Percentiles rank a stretch among this genome's conserved stretches.
Evolutionary conservation across 2,888 invertebrate species (phyloP).

Genomic region (Tipula helvola): DNA sequence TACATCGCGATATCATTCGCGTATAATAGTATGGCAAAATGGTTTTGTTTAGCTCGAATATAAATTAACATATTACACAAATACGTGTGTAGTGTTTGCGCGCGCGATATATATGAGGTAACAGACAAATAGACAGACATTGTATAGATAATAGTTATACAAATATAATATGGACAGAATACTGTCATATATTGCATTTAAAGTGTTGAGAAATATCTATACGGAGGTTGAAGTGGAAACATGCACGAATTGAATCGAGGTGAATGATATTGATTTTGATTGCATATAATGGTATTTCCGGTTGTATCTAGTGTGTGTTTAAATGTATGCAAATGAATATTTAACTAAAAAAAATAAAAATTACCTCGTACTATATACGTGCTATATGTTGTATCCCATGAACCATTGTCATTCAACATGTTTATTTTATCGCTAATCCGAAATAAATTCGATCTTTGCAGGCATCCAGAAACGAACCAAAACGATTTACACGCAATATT

Average conservation of each 20-base stretch:
- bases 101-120: not conserved
- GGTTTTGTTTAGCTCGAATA: not conserved
- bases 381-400: not conserved
- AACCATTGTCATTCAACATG: not conserved
- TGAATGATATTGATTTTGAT: not conserved
- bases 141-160: not conserved
- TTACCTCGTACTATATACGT: not conserved
- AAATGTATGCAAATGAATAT: not conserved
- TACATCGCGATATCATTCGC: not conserved
- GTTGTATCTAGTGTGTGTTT: not conserved
- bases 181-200: not conserved
- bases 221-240: not conserved
- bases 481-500: not conserved
- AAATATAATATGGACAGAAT: not conserved
- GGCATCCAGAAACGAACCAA: not conserved
- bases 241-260: not conserved
- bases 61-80: not conserved
- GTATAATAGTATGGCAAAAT: not conserved
- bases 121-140: slow-evolving; percentile 4
- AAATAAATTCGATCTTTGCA: not conserved
- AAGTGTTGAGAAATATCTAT: not conserved
- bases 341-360: not conserved
- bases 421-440: not conserved
- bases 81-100: not conserved
- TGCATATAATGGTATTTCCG: not conserved